A percentile compares a stretch with the other conserved stretches of the same genome.
Conservation (phyloP, 2,888 invertebrate genomes). For the Metopia argyrocephala region DNA sequence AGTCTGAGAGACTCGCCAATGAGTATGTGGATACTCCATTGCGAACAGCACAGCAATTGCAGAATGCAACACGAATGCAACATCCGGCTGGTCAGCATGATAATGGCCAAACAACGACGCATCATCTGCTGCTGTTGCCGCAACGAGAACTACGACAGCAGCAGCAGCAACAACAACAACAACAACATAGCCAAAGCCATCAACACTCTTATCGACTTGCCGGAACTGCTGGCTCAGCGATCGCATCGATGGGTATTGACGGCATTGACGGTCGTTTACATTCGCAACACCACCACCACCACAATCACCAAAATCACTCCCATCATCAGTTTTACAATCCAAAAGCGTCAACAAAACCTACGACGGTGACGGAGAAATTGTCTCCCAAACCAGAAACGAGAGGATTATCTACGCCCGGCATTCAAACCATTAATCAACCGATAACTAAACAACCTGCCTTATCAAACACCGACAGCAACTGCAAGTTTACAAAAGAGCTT, state of each 20-base stretch:
- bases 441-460: slow-evolving; percentile 81
- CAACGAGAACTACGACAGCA: slow-evolving; percentile 81
- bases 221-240: slow-evolving; percentile 67
- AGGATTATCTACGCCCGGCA: slow-evolving; percentile 47
- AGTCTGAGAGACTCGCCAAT: slow-evolving; percentile 91
- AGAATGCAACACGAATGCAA: slow-evolving; percentile 79
- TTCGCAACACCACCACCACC: slow-evolving; percentile 75
- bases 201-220: slow-evolving; percentile 69
- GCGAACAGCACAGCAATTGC: slow-evolving; percentile 79
- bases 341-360: slow-evolving; percentile 67
- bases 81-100: slow-evolving; percentile 78
- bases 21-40: slow-evolving; percentile 95
- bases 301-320: slow-evolving; percentile 69
- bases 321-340: slow-evolving; percentile 65
- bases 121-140: slow-evolving; percentile 80
- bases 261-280: slow-evolving; percentile 79
- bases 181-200: slow-evolving; percentile 67
- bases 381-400: slow-evolving; percentile 59
- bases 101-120: slow-evolving; percentile 79
- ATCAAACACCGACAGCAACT: slow-evolving; percentile 65
- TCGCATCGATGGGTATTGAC: slow-evolving; percentile 60
- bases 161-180: slow-evolving; percentile 80
- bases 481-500: slow-evolving; percentile 74
- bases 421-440: slow-evolving; percentile 74
- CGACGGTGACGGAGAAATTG: slow-evolving; percentile 69